Percentiles rank a stretch among this genome's conserved stretches.
phyloP scores from a whole-genome alignment of 1,140 invertebrate species.

The Bombus waltoni region DNA sequence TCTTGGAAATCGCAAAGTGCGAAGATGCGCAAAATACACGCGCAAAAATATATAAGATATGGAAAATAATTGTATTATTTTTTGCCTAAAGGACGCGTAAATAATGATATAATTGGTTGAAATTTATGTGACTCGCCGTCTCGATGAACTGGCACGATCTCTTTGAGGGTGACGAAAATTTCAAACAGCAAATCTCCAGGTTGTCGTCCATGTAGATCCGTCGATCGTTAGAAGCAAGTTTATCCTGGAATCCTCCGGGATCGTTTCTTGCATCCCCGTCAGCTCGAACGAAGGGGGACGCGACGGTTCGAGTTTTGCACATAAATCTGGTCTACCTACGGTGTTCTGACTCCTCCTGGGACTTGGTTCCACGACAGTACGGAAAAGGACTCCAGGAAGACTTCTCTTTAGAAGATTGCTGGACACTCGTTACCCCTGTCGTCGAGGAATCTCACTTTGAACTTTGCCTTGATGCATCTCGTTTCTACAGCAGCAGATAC shows the following conservation, averaged over 20 bases:
- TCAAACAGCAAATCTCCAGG: conserved; percentile 21
- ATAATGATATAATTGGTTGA: neutral
- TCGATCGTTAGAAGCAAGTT: conserved; percentile 77
- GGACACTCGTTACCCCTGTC: conserved; percentile 59
- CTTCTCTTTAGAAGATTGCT: conserved; percentile 80
- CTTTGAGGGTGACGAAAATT: conserved; percentile 4
- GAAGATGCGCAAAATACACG: neutral
- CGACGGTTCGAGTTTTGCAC: conserved; percentile 79
- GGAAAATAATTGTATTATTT: too few species aligned
- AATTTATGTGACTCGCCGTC: too few species aligned
- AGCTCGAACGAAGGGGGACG: conserved; percentile 67
- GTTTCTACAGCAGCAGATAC: neutral
- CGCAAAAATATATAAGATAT: neutral
- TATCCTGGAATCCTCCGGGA: conserved; percentile 80
- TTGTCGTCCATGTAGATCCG: conserved; percentile 73
- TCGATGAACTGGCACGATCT: neutral
- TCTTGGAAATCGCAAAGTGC: too few species aligned
- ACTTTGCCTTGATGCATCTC: conserved; percentile 14
- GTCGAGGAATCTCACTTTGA: conserved; percentile 70
- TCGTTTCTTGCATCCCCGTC: conserved; percentile 79
- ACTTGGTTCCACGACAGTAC: conserved; percentile 75
- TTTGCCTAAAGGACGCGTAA: too few species aligned
- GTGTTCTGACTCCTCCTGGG: conserved; percentile 75
- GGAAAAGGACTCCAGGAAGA: conserved; percentile 79
- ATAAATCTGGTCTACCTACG: conserved; percentile 82